These are phyloP conservation scores for Drosophila cognata DNA, from an alignment of 2,888 invertebrate species.

Conservation along the genomic window DNA sequence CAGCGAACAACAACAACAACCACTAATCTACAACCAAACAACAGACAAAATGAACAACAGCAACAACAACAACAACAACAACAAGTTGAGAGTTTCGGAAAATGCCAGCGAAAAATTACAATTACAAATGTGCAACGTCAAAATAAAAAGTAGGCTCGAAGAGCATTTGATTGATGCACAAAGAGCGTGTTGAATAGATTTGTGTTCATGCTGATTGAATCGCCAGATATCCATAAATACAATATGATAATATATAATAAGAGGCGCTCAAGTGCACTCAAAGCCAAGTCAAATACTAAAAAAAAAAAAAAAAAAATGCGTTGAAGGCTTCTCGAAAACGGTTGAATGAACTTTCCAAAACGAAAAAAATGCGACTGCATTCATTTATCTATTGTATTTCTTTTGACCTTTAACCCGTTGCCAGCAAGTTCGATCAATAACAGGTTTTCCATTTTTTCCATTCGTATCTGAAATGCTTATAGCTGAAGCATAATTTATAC, in stretches of 20 bases:
- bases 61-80: conserved; percentile 4
- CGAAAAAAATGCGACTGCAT: neutral
- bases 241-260: neutral
- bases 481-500: conserved; percentile 1
- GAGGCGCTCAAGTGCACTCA: conserved; percentile 16
- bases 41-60: neutral
- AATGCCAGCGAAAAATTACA: conserved; percentile 19
- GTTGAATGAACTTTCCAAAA: conserved; percentile 36
- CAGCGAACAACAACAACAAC: conserved; percentile 17
- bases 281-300: conserved; percentile 16
- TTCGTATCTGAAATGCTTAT: conserved; percentile 4
- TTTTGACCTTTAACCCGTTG: conserved; percentile 22
- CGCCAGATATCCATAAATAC: conserved; percentile 13
- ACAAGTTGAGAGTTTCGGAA: conserved; percentile 9
- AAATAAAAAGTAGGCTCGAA: conserved; percentile 12
- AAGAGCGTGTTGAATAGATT: conserved; percentile 33
- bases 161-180: conserved; percentile 44
- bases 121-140: conserved; percentile 24
- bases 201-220: conserved; percentile 11
- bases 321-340: conserved; percentile 1
- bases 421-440: conserved; percentile 22
- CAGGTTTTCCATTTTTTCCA: conserved; percentile 39
- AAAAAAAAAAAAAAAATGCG: conserved; percentile 23
- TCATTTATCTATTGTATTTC: neutral
- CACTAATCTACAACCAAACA: conserved; percentile 26